phyloP scores from a whole-genome alignment of 2,888 invertebrate species.

The Stenoptilia bipunctidactyla region DNA sequence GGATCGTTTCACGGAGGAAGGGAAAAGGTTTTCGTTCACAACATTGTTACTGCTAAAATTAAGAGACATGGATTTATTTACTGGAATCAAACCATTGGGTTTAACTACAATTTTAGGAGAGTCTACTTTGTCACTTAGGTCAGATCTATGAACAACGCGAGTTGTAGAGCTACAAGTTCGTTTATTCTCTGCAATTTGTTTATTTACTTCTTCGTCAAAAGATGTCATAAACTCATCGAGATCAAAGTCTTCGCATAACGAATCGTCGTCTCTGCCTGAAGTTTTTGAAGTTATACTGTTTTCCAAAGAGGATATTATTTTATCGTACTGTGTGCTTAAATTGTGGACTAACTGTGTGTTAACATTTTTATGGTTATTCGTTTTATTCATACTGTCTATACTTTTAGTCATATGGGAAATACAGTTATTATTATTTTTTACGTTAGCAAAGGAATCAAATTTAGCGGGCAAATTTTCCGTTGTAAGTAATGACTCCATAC shows the following conservation, averaged over 20 bases:
- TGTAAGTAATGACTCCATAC: slow-evolving; percentile 62
- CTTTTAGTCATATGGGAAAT: slow-evolving; percentile 26
- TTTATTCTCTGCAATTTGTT: slow-evolving; percentile 49
- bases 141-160: slow-evolving; percentile 50
- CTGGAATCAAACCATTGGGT: slow-evolving; percentile 40
- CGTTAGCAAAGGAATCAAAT: slow-evolving; percentile 54
- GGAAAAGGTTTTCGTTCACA: slow-evolving; percentile 57
- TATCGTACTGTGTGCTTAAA: slow-evolving; percentile 61
- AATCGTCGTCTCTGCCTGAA: slow-evolving; percentile 58
- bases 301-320: slow-evolving; percentile 64
- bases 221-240: slow-evolving; percentile 77
- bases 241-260: slow-evolving; percentile 73
- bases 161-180: slow-evolving; percentile 63
- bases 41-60: slow-evolving; percentile 70
- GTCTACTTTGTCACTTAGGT: slow-evolving; percentile 41
- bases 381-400: slow-evolving; percentile 24
- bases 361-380: slow-evolving; percentile 31
- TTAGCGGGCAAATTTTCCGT: slow-evolving; percentile 62
- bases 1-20: slow-evolving; percentile 67
- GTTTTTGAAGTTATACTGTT: slow-evolving; percentile 59
- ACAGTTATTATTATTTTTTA: slow-evolving; percentile 38
- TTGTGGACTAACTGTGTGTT: slow-evolving; percentile 43
- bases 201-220: slow-evolving; percentile 74
- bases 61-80: slow-evolving; percentile 68
- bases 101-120: slow-evolving; percentile 40